Percentiles rank a stretch among this genome's conserved stretches.
phyloP scores from a whole-genome alignment of 2,888 invertebrate genomes.

The Drosophila kuntzei region DNA sequence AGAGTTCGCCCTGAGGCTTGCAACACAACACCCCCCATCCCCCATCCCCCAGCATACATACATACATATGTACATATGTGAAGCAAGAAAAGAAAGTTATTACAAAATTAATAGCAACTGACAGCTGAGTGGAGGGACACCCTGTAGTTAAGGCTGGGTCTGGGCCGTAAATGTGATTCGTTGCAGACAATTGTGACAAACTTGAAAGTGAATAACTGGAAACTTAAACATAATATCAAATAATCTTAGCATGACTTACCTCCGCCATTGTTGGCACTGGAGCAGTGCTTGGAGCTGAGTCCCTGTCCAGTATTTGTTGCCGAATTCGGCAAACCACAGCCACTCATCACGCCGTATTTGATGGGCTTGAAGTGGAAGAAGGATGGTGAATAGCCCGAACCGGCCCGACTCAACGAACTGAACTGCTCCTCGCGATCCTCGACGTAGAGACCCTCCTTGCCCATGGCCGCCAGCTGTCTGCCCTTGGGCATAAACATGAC shows the following conservation, averaged over 20 bases:
- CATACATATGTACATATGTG: conserved; percentile 53
- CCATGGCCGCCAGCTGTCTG: conserved; percentile 95
- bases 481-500: conserved; percentile 98
- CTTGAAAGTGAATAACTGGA: not conserved
- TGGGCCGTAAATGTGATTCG: conserved; percentile 35
- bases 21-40: conserved; percentile 1
- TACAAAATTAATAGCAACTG: conserved; percentile 69
- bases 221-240: conserved; percentile 4
- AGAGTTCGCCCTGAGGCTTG: conserved; percentile 59
- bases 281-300: conserved; percentile 86
- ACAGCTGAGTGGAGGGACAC: conserved; percentile 56
- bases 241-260: conserved; percentile 68
- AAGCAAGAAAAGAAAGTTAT: conserved; percentile 77
- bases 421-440: conserved; percentile 93
- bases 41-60: conserved; percentile 17
- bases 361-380: conserved; percentile 97
- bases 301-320: conserved; percentile 85
- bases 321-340: conserved; percentile 86
- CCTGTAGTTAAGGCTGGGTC: conserved; percentile 35
- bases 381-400: conserved; percentile 94
- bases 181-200: conserved; percentile 56
- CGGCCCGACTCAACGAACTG: conserved; percentile 91
- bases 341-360: conserved; percentile 90
- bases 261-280: conserved; percentile 83
- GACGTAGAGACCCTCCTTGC: conserved; percentile 93